Evolutionary conservation across 37 sponge, comb jelly and placozoan species (phyloP), one percentile per base, ranked within the genome.

Genomic region (Eunapius fragilis): DNA sequence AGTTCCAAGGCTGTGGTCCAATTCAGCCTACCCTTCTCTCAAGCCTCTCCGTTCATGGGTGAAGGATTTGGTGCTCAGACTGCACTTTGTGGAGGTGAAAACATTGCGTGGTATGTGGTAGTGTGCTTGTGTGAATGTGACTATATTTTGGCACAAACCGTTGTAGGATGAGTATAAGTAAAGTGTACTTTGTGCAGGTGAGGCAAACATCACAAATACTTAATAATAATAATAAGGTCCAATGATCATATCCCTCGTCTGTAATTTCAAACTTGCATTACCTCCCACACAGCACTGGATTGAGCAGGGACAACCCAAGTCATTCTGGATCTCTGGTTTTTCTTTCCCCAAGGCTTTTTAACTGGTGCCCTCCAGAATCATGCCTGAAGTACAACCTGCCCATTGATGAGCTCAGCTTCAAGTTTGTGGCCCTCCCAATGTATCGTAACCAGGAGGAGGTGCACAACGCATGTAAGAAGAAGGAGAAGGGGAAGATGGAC

Each of bases 261-360:
- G n/a, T n/a, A n/a, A n/a, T n/a, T n/a, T n/a, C n/a, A n/a, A n/a
- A n/a, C n/a, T n/a, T n/a, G n/a, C n/a, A n/a, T 41, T 9, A 3
- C 41, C 6, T 41, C 41, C 6, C 41, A 9, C 6, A 3, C 6
- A 96, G 92, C 82, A 87, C 31, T 99, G 99, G 99, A 95, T 99
- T 71, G 74, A 83, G 23, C 74, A 89, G 35, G 99, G 99, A 22
- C 85, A 81, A 2, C 99, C 99, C 22, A 92, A 81, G 48, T 93
- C 95, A 26, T 99, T 86, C 88, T 99, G 99, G 99, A 73, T 99
- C 47, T 99, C 99, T 25, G 99, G 23, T 99, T 99, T 84, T 99
- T 96, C 88, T 99, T 99, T 82, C 99, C 99, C 37, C 99, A 99
- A 94, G 99, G 96, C 10, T 99, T 99, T 79, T 91, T 99, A 28